These are phyloP conservation scores for Decapterus maruadsi DNA, from an alignment of 2,797 vertebrate genomes.

Conservation along the genomic window DNA sequence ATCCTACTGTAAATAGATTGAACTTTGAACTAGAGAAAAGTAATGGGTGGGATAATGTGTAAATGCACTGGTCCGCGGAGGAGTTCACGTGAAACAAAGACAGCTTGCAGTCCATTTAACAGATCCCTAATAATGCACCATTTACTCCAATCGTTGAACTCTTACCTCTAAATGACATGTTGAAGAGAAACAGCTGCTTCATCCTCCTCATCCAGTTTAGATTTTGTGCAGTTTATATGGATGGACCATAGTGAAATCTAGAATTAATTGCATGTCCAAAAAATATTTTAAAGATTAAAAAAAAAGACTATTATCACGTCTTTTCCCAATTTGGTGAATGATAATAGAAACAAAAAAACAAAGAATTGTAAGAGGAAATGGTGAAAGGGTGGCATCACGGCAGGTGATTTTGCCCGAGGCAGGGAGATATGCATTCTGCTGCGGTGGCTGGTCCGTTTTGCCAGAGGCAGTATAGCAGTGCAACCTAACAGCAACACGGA, in stretches of 20 bases:
- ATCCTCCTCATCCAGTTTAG: conserved; percentile 19
- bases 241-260: not conserved
- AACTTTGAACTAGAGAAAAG: conserved; percentile 39
- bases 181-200: conserved; percentile 1
- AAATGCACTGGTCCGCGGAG: conserved; percentile 23
- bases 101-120: conserved; percentile 17
- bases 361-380: not conserved
- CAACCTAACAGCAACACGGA: conserved; percentile 3
- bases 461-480: conserved; percentile 19
- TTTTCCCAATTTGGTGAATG: not conserved
- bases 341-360: no score
- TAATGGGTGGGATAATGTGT: conserved; percentile 43
- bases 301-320: not conserved
- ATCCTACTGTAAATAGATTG: conserved; percentile 28
- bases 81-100: conserved; percentile 3
- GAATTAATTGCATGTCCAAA: not conserved
- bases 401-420: conserved; percentile 28
- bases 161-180: conserved; percentile 20
- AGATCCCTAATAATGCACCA: conserved; percentile 36
- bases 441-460: conserved; percentile 6
- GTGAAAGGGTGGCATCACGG: not conserved
- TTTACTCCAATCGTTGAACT: conserved; percentile 34
- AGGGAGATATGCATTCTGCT: conserved; percentile 19
- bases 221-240: not conserved
- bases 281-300: not conserved